These are phyloP conservation scores for Mola mola DNA, from an alignment of 2,113 vertebrate genomes.

Conservation along the genomic window DNA sequence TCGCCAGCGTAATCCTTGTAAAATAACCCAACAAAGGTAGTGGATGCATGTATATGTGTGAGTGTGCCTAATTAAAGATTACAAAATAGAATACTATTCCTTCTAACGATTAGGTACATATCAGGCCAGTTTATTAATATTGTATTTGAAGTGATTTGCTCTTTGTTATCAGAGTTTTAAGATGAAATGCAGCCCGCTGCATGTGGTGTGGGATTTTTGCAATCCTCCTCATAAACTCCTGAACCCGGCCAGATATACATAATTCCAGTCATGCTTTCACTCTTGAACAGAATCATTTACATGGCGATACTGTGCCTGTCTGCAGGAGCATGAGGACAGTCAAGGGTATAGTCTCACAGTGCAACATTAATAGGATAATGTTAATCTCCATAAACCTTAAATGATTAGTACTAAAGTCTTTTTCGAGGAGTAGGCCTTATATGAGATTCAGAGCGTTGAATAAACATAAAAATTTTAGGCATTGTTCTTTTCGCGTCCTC, in stretches of 20 bases:
- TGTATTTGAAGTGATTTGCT: conserved; percentile 1
- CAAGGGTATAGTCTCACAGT: conserved; percentile 47
- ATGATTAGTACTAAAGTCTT: conserved; percentile 43
- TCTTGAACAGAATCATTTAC: conserved; percentile 37
- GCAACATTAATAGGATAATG: conserved; percentile 49
- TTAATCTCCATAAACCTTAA: conserved; percentile 46
- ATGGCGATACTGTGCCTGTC: conserved; percentile 15
- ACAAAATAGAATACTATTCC: conserved; percentile 23
- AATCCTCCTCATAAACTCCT: not conserved
- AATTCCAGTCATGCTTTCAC: conserved; percentile 49
- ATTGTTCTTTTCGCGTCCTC: conserved; percentile 14
- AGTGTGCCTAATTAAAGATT: conserved; percentile 36
- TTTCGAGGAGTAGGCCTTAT: conserved; percentile 26
- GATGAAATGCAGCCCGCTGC: conserved; percentile 22
- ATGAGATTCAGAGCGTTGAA: conserved; percentile 33
- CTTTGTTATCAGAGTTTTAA: conserved; percentile 6
- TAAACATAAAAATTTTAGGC: conserved; percentile 13
- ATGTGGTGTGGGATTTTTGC: not conserved
- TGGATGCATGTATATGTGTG: conserved; percentile 15
- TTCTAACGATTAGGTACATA: conserved; percentile 9
- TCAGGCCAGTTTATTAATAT: conserved; percentile 3
- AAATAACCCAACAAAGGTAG: conserved; percentile 63
- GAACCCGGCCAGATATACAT: conserved; percentile 9
- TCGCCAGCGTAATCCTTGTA: conserved; percentile 74
- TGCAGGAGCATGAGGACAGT: conserved; percentile 30